Base-by-base conservation (phyloP, 2,888 invertebrate species). In the Flexamia atlantica region DNA sequence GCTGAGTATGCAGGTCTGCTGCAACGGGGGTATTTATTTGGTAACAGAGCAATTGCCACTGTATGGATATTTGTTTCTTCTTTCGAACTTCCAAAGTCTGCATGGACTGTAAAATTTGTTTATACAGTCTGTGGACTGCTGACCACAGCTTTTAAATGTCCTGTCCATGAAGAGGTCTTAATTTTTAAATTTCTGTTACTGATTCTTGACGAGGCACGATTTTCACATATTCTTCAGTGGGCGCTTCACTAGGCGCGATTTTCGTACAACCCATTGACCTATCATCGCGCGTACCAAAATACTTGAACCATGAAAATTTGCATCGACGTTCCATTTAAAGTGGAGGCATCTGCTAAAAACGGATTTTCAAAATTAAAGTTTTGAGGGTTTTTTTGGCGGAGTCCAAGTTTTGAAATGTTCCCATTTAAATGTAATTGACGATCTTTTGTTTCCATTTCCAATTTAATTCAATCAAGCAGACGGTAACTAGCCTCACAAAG, bases 41-140 rank as follows among this genome's bases (percentile, higher is more conserved):
- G 57, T 50, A 64, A 64, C n/a, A 64, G 64, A 23, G 64, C 30
- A 64, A 64, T 23, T 23, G 14, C 64, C 64, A 64, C 64, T 3
- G 64, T 14, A 23, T 23, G 25, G 12, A 64, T 64, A 64, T 64
- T 64, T 64, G 64, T 64, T 64, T 64, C 64, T n/a, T 64, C 64
- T 64, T 23, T 64, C 12, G 64, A 64, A 23, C 64, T 64, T 23
- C 23, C 64, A 23, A 64, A 64, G 64, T 64, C 64, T 64, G 64
- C 64, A 64, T 64, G 64, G 25, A 64, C 25, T n/a, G 64, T 64
- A 23, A 23, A 64, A 2, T 23, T 64, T 23, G n/a, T n/a, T n/a
- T n/a, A n/a, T n/a, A n/a, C n/a, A n/a, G n/a, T 64, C 23, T 23
- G 64, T 23, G 14, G 23, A 64, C 64, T 64, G 23, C 64, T 64